These are phyloP conservation scores for Epistrophe eligans DNA, from an alignment of 2,888 invertebrate genomes.

Conservation along the genomic window DNA sequence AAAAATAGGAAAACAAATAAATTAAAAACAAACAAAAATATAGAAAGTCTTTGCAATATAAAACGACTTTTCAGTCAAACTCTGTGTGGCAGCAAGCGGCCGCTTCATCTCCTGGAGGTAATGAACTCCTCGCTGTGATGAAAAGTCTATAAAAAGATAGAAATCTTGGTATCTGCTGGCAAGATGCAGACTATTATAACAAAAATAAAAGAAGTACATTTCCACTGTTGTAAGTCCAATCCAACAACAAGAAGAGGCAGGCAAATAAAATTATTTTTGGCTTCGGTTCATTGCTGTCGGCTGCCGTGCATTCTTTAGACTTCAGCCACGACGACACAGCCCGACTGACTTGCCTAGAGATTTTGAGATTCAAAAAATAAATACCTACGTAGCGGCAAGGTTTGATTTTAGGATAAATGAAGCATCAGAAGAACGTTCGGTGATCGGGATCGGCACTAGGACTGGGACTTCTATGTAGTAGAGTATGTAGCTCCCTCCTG, in stretches of 20 bases:
- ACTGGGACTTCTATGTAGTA: not conserved
- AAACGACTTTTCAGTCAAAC: slow-evolving; percentile 47
- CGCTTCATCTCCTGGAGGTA: slow-evolving; percentile 74
- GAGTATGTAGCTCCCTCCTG: slow-evolving; percentile 56
- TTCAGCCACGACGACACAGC: slow-evolving; percentile 2
- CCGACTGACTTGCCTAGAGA: slow-evolving; percentile 30
- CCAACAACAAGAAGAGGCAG: slow-evolving; percentile 28
- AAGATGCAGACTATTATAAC: slow-evolving; percentile 58
- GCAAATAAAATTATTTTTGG: slow-evolving; percentile 72
- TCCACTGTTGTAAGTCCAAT: slow-evolving; percentile 49
- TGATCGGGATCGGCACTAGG: slow-evolving; percentile 17
- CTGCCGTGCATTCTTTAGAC: slow-evolving; percentile 68
- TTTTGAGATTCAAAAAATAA: slow-evolving; percentile 52
- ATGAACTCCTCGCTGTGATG: slow-evolving; percentile 73
- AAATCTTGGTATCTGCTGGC: slow-evolving; percentile 72
- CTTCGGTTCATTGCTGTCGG: slow-evolving; percentile 75
- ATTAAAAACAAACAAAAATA: slow-evolving; percentile 11
- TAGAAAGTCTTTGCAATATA: slow-evolving; percentile 39
- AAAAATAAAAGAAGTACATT: slow-evolving; percentile 60
- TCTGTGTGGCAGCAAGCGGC: slow-evolving; percentile 51
- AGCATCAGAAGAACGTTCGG: not conserved
- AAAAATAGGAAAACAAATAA: slow-evolving; percentile 48
- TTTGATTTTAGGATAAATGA: slow-evolving; percentile 35
- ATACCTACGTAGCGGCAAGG: slow-evolving; percentile 51
- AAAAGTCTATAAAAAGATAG: slow-evolving; percentile 75